Evolutionary conservation across 2,888 invertebrate genomes (phyloP).

Genomic region (Argynnis bischoffii): DNA sequence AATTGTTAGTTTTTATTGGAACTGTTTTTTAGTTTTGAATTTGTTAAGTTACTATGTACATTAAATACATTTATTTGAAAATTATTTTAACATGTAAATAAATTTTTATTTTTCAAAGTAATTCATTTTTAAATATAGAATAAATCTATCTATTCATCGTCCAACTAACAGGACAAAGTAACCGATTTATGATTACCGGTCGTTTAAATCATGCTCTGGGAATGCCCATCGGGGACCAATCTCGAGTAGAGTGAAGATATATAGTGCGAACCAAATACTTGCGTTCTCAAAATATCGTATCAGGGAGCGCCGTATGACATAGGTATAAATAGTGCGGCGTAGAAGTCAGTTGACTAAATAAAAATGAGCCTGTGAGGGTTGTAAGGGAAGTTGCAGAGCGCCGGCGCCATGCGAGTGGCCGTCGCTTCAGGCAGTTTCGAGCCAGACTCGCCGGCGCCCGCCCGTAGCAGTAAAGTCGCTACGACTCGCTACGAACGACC

Average conservation of each 20-base stretch:
- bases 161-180: slow-evolving; percentile 18
- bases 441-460: slow-evolving; percentile 73
- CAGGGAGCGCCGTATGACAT: slow-evolving; percentile 63
- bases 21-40: too few relatives aligned
- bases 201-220: slow-evolving; percentile 58
- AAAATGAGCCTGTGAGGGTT: slow-evolving; percentile 76
- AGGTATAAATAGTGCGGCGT: slow-evolving; percentile 75
- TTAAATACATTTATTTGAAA: too few relatives aligned
- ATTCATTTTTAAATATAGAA: neutral
- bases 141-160: neutral
- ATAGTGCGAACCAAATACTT: slow-evolving; percentile 69
- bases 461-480: slow-evolving; percentile 43
- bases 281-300: slow-evolving; percentile 76
- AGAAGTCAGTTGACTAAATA: slow-evolving; percentile 81
- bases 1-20: too few relatives aligned
- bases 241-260: slow-evolving; percentile 58
- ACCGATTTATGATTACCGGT: slow-evolving; percentile 26
- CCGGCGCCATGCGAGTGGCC: slow-evolving; percentile 73
- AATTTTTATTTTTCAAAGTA: neutral
- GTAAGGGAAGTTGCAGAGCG: slow-evolving; percentile 67
- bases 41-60: too few relatives aligned
- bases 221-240: slow-evolving; percentile 60
- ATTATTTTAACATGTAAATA: neutral
- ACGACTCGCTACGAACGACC: slow-evolving; percentile 33
- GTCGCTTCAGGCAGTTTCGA: slow-evolving; percentile 62